Evolutionary conservation across 2,113 vertebrate genomes (phyloP).

Genomic region (Sturnira hondurensis): DNA sequence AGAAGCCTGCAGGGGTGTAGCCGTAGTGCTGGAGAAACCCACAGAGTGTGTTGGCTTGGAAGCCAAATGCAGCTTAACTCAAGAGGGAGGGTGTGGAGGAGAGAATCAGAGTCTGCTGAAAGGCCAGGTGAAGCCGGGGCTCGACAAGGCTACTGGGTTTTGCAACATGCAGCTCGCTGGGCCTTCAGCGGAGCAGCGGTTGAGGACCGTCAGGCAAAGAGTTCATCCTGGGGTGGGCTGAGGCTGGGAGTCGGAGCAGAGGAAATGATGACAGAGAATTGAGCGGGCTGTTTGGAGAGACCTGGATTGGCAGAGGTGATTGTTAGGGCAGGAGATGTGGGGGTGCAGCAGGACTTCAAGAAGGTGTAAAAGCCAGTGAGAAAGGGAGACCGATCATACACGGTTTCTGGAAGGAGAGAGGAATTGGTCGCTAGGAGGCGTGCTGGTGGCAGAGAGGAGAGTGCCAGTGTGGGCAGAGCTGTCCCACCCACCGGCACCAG

Average conservation of each 20-base stretch:
- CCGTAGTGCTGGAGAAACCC: neutral
- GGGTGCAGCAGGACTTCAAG: neutral
- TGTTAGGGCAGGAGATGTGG: no score
- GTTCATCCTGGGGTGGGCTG: rapidly evolving
- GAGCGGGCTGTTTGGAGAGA: no score
- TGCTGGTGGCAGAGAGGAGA: neutral
- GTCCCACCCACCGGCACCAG: neutral
- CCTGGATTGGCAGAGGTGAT: neutral
- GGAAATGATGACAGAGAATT: rapidly evolving
- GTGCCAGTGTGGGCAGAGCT: rapidly evolving
- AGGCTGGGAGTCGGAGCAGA: neutral
- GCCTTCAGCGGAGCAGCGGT: neutral
- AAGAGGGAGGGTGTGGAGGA: neutral
- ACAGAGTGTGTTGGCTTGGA: neutral
- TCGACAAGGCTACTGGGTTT: neutral
- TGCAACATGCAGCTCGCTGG: neutral
- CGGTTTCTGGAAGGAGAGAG: neutral
- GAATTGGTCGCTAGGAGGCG: neutral
- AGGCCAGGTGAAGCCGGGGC: no score
- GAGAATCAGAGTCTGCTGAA: neutral
- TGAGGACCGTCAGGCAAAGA: neutral
- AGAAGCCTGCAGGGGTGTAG: neutral
- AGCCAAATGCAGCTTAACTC: neutral
- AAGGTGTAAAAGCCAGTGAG: no score
- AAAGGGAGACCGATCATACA: rapidly evolving